Conservation (phyloP, 2,888 invertebrate species). For the Oeneis ivallda region DNA sequence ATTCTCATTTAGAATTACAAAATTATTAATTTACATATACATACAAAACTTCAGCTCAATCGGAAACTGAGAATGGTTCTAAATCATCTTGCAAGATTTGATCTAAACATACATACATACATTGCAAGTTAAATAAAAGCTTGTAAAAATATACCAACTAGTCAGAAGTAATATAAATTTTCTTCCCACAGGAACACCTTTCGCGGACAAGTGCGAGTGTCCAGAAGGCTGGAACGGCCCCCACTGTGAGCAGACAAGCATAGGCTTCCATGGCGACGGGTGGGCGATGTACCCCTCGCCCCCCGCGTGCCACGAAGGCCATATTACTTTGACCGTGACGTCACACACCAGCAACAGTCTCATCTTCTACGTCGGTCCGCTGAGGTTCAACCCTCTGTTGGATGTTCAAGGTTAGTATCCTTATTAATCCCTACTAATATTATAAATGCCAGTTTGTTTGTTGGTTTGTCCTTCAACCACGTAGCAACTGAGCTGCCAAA, state of each 20-base stretch:
- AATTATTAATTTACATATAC: too few relatives aligned
- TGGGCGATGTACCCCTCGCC: constrained; percentile 96
- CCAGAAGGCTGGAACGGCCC: constrained; percentile 90
- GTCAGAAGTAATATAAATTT: not conserved
- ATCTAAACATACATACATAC: too few relatives aligned
- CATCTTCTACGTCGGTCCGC: constrained; percentile 95
- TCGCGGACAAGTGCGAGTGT: constrained; percentile 89
- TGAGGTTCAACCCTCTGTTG: constrained; percentile 83
- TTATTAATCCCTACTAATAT: too few relatives aligned
- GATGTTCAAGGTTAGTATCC: constrained; percentile 82
- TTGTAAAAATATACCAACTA: too few relatives aligned
- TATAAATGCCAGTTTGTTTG: too few relatives aligned
- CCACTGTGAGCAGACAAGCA: constrained; percentile 93
- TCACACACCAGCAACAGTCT: constrained; percentile 90
- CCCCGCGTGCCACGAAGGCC: constrained; percentile 92
- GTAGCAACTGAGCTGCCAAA: too few relatives aligned
- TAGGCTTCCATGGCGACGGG: constrained; percentile 94
- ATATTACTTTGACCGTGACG: constrained; percentile 90
- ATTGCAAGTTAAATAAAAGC: too few relatives aligned
- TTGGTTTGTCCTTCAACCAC: too few relatives aligned
- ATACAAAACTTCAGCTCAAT: too few relatives aligned
- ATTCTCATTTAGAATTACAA: too few relatives aligned
- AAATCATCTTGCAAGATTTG: too few relatives aligned
- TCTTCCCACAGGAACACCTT: constrained; percentile 71
- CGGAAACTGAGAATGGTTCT: too few relatives aligned